Percentiles rank a stretch among this genome's conserved stretches.
These are phyloP conservation scores for Chaetura pelagica DNA, from an alignment of 2,113 vertebrate genomes.

Conservation along the genomic window DNA sequence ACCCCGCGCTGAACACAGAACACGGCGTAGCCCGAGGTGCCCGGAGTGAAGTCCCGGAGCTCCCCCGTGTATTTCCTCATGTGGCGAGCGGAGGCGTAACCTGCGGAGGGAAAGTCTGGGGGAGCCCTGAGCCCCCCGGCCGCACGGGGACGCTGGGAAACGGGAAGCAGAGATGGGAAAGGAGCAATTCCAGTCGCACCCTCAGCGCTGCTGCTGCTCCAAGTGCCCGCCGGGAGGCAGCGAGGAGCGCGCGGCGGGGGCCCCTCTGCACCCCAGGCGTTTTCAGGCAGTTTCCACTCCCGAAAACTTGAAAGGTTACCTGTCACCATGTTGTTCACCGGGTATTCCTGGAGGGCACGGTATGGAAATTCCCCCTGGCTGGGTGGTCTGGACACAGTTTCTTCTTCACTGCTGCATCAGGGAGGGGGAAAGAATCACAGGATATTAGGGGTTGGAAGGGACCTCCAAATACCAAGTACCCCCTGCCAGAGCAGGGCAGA, in stretches of 20 bases:
- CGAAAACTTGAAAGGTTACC: background rate
- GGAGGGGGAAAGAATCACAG: no score
- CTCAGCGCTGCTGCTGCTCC: rapidly evolving
- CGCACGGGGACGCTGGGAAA: background rate
- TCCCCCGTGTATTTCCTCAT: slow-evolving; percentile 77
- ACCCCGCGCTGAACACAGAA: slow-evolving; percentile 72
- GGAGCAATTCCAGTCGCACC: rapidly evolving
- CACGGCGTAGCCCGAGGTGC: slow-evolving; percentile 59
- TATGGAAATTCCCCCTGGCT: background rate
- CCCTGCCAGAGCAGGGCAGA: no score
- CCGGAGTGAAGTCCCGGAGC: slow-evolving; percentile 73
- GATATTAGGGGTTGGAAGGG: no score
- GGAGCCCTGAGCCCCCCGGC: no score
- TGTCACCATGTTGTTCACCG: slow-evolving; percentile 65
- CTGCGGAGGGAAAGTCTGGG: background rate
- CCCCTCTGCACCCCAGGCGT: background rate
- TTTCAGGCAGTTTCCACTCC: background rate
- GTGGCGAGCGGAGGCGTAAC: slow-evolving; percentile 70
- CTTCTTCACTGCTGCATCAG: background rate
- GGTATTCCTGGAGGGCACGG: slow-evolving; percentile 40
- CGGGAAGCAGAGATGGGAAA: rapidly evolving
- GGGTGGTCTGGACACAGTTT: background rate
- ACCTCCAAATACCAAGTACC: no score
- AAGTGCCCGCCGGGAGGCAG: rapidly evolving
- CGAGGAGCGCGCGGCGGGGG: rapidly evolving